Base-by-base conservation (phyloP, 2,797 vertebrate genomes). In the Pipistrellus nathusii region DNA sequence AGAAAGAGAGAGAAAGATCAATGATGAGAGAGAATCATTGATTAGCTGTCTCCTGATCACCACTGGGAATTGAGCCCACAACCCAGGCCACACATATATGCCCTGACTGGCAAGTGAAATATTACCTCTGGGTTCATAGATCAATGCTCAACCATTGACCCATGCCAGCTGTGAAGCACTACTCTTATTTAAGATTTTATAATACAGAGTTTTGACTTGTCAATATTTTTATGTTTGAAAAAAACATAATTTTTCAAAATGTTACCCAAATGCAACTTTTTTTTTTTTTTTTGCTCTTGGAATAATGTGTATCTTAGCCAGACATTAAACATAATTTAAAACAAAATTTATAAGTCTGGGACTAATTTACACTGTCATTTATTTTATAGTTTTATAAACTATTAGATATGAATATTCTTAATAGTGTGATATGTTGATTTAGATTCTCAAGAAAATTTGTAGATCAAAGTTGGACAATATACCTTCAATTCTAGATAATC, bases 341-440 rank as follows among this genome's bases (percentile, higher is more conserved):
- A 69, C 6, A 64, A 46, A 68, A 2, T 27, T 78, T 88, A 75
- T 62, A 76, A 86, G 1, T 71, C 9, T 1, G 51, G 46, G 53
- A 57, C n/a, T 68, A 82, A 46, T 27, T 85, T 93, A 41, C 2
- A 1, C 6, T 6, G 0, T 84, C 15, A 71, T 20, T 89, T 27
- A 96, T 30, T 82, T 92, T 59, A 68, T 41, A 87, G n/a, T 32
- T 88, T 95, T 62, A 73, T 90, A 72, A 94, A 64, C 15, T 66
- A 83, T 77, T 17, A 85, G 48, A 35, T 76, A 64, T 81, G 64
- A 85, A 53, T 87, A 55, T 77, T n/a, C 88, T 81, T 68, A 76
- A 8, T 0, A 87, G n/a, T 55, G 41, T 51, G 84, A 77, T 84
- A 66, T 95, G 46, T 71, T 71, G 81, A 82, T 94, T 88, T 94